These are phyloP conservation scores for Ferdinandea cuprea DNA, from an alignment of 2,888 invertebrate species.

Conservation along the genomic window DNA sequence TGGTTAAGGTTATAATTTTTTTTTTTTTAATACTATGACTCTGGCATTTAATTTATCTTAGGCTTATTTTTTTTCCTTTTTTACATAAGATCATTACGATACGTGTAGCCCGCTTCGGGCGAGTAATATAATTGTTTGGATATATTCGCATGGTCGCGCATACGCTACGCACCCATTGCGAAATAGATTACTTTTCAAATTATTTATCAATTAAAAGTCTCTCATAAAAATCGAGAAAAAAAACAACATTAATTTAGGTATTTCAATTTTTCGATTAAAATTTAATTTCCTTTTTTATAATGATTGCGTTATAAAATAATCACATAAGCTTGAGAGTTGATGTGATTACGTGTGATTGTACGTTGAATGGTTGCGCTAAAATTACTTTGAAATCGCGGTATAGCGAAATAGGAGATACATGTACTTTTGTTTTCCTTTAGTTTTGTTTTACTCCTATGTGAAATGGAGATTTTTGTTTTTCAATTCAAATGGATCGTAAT, in stretches of 20 bases:
- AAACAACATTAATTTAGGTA: too few species aligned
- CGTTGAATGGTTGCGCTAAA: not conserved
- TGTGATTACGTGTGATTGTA: not conserved
- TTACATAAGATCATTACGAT: slow-evolving; percentile 16
- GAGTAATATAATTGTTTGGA: not conserved
- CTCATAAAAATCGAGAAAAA: slow-evolving; percentile 14
- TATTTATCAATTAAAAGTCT: slow-evolving; percentile 14
- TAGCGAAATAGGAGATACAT: too few species aligned
- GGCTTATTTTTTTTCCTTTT: not conserved
- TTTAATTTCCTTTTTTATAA: not conserved
- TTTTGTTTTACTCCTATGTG: too few species aligned
- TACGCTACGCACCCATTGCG: slow-evolving; percentile 14
- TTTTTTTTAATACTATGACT: not conserved
- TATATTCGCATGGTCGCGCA: slow-evolving; percentile 10
- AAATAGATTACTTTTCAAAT: slow-evolving; percentile 5
- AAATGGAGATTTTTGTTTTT: too few species aligned
- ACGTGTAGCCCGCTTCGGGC: not conserved
- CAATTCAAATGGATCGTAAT: too few species aligned
- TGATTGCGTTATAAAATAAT: not conserved
- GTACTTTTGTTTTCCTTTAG: too few species aligned
- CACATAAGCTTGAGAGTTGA: not conserved
- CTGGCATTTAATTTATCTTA: not conserved
- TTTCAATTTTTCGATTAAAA: not conserved
- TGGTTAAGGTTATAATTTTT: not conserved
- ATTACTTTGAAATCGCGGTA: not conserved